Conservation (phyloP, 2,113 vertebrate species). For the Carettochelys insculpta region DNA sequence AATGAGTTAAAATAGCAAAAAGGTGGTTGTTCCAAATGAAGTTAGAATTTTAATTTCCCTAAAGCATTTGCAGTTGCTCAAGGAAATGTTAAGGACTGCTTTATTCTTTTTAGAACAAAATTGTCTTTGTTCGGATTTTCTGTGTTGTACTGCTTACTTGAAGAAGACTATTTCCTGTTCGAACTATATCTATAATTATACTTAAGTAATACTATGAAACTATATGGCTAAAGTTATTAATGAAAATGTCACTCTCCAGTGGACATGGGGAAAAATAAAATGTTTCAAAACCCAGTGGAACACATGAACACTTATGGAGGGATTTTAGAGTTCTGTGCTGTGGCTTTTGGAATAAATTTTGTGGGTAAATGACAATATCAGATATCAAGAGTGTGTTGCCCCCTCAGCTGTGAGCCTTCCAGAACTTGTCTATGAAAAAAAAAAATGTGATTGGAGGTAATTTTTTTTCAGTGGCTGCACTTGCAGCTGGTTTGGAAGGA, state of each 20-base stretch:
- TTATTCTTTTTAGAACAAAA: neutral
- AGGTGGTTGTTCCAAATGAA: neutral
- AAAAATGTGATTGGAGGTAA: too few species aligned
- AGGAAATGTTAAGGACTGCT: neutral
- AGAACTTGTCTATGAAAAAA: neutral
- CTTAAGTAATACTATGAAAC: neutral
- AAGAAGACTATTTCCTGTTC: neutral
- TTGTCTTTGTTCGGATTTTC: neutral
- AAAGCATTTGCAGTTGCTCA: neutral
- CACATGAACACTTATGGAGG: neutral
- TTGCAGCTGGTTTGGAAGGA: neutral
- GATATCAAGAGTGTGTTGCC: neutral
- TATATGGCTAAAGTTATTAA: neutral
- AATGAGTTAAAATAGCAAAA: neutral
- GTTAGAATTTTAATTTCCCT: neutral
- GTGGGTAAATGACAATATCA: neutral
- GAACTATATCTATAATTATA: neutral
- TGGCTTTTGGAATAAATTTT: neutral
- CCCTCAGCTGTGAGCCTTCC: neutral
- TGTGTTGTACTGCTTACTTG: neutral
- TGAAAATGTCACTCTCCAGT: neutral
- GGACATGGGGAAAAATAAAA: neutral
- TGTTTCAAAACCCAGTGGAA: neutral
- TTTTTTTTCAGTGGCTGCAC: too few species aligned
- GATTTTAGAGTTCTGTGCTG: neutral